phyloP scores from a whole-genome alignment of 1,140 invertebrate genomes.

The Phortica variegata region DNA sequence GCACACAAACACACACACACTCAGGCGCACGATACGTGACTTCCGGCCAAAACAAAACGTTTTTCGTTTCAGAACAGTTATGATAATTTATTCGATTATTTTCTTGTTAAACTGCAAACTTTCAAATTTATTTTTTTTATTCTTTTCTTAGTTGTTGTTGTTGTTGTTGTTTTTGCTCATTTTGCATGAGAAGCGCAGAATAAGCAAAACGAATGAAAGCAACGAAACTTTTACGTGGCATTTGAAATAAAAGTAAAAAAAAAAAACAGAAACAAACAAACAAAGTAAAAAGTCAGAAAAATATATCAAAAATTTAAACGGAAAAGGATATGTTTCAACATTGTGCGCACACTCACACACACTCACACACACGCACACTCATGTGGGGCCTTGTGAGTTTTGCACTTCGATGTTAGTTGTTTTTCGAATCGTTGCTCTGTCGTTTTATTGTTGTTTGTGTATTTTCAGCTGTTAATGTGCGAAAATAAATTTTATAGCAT shows the following conservation, averaged over 20 bases:
- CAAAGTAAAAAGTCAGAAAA: too few relatives aligned
- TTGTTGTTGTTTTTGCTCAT: constrained; percentile 24
- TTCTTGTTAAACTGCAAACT: constrained; percentile 54
- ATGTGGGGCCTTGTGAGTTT: too few relatives aligned
- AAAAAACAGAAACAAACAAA: background rate
- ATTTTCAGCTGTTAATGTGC: constrained; percentile 14
- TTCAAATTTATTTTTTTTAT: constrained; percentile 9
- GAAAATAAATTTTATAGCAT: constrained; percentile 51
- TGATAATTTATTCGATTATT: constrained; percentile 55
- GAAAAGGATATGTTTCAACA: constrained; percentile 52
- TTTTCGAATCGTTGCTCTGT: too few relatives aligned
- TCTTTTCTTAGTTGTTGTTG: background rate
- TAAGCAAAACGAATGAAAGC: too few relatives aligned
- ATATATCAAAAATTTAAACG: constrained; percentile 14
- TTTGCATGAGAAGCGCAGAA: too few relatives aligned
- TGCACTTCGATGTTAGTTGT: too few relatives aligned
- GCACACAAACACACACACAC: constrained; percentile 6
- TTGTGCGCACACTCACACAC: too few relatives aligned
- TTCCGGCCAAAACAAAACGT: constrained; percentile 53
- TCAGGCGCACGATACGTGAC: constrained; percentile 48
- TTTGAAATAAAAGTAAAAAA: background rate
- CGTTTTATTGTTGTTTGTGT: background rate
- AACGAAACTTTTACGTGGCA: constrained; percentile 25
- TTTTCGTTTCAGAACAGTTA: constrained; percentile 47
- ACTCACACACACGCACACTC: too few relatives aligned